Base-by-base conservation (phyloP, 2,888 invertebrate species). In the Perizoma affinitatum region DNA sequence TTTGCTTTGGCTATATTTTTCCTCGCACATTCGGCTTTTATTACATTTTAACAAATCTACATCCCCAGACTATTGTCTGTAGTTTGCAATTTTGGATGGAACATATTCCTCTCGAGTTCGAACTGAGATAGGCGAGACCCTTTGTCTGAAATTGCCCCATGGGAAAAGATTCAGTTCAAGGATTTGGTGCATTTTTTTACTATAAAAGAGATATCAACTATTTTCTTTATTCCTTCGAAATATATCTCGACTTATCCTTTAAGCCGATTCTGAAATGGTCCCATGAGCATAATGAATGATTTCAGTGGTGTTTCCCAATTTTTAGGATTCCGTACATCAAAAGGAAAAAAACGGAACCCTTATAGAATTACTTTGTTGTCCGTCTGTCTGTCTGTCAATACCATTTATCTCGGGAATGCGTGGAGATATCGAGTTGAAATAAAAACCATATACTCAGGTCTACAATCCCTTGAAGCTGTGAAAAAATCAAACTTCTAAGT, bases 21-120 rank as follows among this genome's bases (percentile, higher is more conserved):
- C 55, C 52, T 48, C 44, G 49, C 52, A 52, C 41, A 55, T 58
- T 22, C 22, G 22, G 22, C 48, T 55, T 62, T 58, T 52, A 53
- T 52, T 55, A 55, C 55, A 63, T 58, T 22, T 22, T 22, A 22
- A 48, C 48, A 47, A 54, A 58, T 54, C 35, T 57, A 55, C 52
- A 58, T 48, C 52, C 54, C 48, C 58, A 53, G 55, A 49, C 63
- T 52, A 54, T 54, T 54, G 54, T 50, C 59, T 59, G 45, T 41
- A 46, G n/a, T 36, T 47, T 10, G 48, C 42, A 52, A 58, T 54
- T 10, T 54, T 44, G 45, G 56, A 35, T 44, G 45, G 56, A 35
- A 48, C 50, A 60, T 45, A 47, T 61, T 49, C 44, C 41, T 49
- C 49, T 54, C 61, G 53, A 57, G 56, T 53, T 57, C 53, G 41